Base-by-base conservation (phyloP, 2,113 vertebrate species). In the Paracanthobrama guichenoti region DNA sequence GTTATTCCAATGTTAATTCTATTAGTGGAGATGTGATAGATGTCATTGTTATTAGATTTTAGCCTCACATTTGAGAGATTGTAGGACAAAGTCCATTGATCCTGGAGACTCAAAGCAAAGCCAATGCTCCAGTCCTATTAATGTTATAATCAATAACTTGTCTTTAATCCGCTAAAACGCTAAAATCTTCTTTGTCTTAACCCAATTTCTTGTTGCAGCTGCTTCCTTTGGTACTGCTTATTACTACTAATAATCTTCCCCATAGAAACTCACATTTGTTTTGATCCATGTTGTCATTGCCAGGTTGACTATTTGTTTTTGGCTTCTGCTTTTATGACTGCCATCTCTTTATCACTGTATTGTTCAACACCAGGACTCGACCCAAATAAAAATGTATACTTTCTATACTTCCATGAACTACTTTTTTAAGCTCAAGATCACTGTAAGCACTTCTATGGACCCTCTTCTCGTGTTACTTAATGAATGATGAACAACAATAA, bases 161-260 rank as follows among this genome's bases (percentile, higher is more conserved):
- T 35, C 81, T 67, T 71, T 74, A 71, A 59, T 55, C 6, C 39
- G 79, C 53, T 76, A 80, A 77, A 20, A 74, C 50, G 14, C n/a
- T n/a, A n/a, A n/a, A n/a, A 31, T 72, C 75, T 76, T 72, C 74
- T 64, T 75, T 83, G 55, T 82, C 60, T 76, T 59, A 74, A 84
- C 72, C 57, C 74, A 46, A 57, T 66, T 7, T 62, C 16, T 26
- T 62, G 35, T 26, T 64, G 35, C 62, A 62, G 78, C 60, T 78
- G 50, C 22, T 48, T 77, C 28, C 10, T 50, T 80, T 46, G 59
- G 35, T n/a, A 3, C 35, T 24, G 44, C 46, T 66, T 60, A 20
- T 64, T 48, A 24, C 39, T 53, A 50, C 62, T 83, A 64, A 72
- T 50, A 35, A 26, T 57, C 44, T 76, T 44, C 4, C 60, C 55